Evolutionary conservation across 2,113 vertebrate species (phyloP).

Genomic region (Ginglymostoma cirratum): DNA sequence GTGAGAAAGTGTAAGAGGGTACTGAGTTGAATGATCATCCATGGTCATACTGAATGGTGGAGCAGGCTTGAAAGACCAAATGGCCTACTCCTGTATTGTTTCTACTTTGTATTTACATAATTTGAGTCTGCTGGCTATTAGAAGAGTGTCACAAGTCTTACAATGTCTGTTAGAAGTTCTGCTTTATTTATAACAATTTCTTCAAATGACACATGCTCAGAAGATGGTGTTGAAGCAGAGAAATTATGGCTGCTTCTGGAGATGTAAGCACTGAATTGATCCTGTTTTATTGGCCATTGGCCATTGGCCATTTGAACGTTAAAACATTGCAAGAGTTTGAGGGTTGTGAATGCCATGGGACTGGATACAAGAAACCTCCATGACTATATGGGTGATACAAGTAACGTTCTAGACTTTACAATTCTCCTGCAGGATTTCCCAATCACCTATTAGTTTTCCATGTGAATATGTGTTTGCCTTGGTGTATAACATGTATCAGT

Average conservation of each 20-base stretch:
- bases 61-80: too few relatives aligned
- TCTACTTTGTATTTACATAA: neutral
- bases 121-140: neutral
- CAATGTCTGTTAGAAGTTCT: neutral
- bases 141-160: neutral
- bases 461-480: neutral
- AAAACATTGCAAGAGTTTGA: neutral
- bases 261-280: neutral
- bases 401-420: neutral
- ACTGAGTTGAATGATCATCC: too few relatives aligned
- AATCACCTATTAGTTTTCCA: neutral
- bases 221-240: neutral
- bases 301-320: neutral
- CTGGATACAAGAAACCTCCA: neutral
- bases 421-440: neutral
- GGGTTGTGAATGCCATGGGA: neutral
- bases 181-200: neutral
- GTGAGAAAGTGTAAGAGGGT: too few relatives aligned
- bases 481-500: neutral
- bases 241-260: neutral
- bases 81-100: too few relatives aligned
- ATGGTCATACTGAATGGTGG: too few relatives aligned
- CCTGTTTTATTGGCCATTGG: neutral
- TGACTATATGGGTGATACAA: neutral
- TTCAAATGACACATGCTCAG: neutral